Percentiles rank a stretch among this genome's conserved stretches.
phyloP scores from a whole-genome alignment of 2,113 vertebrate species.

The Marmota monax region DNA sequence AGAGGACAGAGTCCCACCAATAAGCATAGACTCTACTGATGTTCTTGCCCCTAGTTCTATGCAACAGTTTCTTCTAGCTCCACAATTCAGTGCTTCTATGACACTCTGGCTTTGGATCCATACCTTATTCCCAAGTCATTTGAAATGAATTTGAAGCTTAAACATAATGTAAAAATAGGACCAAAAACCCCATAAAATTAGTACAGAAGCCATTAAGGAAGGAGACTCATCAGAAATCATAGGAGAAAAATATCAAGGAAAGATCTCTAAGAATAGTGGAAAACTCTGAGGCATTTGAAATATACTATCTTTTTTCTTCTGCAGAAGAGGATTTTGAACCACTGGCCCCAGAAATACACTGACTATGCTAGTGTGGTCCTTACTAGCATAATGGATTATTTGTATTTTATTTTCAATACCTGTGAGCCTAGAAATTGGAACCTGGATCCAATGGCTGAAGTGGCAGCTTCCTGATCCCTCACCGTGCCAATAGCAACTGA shows the following conservation, averaged over 20 bases:
- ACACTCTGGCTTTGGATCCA: not conserved
- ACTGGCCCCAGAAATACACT: not conserved
- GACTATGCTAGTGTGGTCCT: not conserved
- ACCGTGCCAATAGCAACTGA: not conserved
- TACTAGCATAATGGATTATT: not conserved
- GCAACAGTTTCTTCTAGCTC: not conserved
- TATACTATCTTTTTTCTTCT: not conserved
- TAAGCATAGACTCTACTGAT: not conserved
- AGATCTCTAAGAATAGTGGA: slow-evolving; percentile 33
- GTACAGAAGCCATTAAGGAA: not conserved
- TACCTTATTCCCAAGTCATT: not conserved
- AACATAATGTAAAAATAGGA: slow-evolving; percentile 19
- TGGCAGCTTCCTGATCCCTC: not conserved
- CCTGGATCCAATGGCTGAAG: not conserved
- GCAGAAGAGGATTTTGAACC: not conserved
- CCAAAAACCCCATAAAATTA: slow-evolving; percentile 10
- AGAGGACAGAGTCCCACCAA: not conserved
- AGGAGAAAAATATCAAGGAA: not conserved
- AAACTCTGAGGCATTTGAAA: not conserved
- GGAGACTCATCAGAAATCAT: not conserved
- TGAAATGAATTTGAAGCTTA: slow-evolving; percentile 35
- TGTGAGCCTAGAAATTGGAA: not conserved
- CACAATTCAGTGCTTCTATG: not conserved
- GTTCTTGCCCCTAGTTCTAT: not conserved
- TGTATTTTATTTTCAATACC: not conserved